Evolutionary conservation across 2,888 invertebrate genomes (phyloP), one percentile per base, ranked within the genome.

Genomic region (Ectropis crepuscularia): DNA sequence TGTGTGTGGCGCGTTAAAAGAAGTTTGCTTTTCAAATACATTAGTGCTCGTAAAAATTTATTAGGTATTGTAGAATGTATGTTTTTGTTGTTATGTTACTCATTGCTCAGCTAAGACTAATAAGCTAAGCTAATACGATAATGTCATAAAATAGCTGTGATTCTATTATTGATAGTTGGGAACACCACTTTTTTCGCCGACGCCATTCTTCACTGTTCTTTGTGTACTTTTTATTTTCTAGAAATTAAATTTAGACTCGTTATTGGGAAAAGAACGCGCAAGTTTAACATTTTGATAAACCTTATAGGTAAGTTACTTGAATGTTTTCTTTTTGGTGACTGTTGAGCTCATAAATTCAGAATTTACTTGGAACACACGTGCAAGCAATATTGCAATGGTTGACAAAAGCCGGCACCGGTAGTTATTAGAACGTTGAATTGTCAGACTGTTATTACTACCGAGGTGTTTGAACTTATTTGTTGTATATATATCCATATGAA

Each of bases 341-440:
- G 6, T 5, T 53, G 5, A 12, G 16, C 46, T 55, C n/a, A 50
- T 46, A 61, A n/a, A 41, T 41, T 36, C 45, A 51, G 41, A n/a
- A n/a, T 51, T 50, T 41, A 6, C 10, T 47, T 5, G 5, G 5
- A 39, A 6, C 41, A 61, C 80, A 78, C 79, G 78, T 80, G 77
- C 57, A 61, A 55, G 53, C 36, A 51, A 51, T 53, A 28, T 36
- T 72, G 61, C 65, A 45, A 61, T 59, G 63, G 61, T 77, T 77
- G 71, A 73, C 71, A 79, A 76, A 75, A 72, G 74, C 77, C 78
- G 79, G 78, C 54, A 45, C 65, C 69, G 65, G 59, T 66, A 6
- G 6, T 28, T 28, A 1, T 28, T 28, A 28, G 4, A 28, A 28
- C 16, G 16, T 28, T 28, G 16, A 28, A 28, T 28, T 28, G 16